phyloP scores from a whole-genome alignment of 2,113 vertebrate species.

The Scopus umbretta region DNA sequence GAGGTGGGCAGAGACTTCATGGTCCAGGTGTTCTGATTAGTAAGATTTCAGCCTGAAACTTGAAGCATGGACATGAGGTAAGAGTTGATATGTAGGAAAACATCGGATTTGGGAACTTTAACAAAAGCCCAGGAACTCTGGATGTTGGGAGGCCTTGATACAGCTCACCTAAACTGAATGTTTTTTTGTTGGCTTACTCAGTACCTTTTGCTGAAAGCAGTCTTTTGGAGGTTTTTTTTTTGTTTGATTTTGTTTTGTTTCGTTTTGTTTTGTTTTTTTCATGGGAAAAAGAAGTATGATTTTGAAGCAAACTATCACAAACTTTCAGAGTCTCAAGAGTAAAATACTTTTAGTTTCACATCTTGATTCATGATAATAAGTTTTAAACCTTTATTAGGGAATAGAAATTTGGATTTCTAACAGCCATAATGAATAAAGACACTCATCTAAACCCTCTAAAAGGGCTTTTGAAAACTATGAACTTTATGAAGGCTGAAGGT shows the following conservation, averaged over 20 bases:
- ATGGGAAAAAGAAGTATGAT: not conserved
- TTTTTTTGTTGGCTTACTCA: not conserved
- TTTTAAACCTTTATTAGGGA: not conserved
- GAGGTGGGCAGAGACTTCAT: not conserved
- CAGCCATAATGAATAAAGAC: not conserved
- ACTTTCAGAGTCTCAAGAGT: not conserved
- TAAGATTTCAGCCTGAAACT: not conserved
- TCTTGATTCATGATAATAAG: not conserved
- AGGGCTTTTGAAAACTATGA: not conserved
- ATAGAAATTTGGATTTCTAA: not conserved
- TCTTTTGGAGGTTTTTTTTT: not conserved
- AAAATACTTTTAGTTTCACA: not conserved
- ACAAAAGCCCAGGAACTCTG: not conserved
- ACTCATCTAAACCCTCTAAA: not conserved
- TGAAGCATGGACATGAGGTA: not conserved
- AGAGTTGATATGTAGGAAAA: not conserved
- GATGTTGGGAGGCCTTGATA: not conserved
- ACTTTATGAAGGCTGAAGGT: not conserved
- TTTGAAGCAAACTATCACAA: not conserved
- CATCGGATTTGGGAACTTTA: not conserved
- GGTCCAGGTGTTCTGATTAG: not conserved
- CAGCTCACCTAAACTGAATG: not conserved
- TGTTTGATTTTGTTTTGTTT: not conserved
- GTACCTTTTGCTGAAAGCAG: not conserved
- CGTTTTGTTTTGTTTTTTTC: not conserved